Base-by-base conservation (phyloP, 2,888 invertebrate species). In the Ormia ochracea region DNA sequence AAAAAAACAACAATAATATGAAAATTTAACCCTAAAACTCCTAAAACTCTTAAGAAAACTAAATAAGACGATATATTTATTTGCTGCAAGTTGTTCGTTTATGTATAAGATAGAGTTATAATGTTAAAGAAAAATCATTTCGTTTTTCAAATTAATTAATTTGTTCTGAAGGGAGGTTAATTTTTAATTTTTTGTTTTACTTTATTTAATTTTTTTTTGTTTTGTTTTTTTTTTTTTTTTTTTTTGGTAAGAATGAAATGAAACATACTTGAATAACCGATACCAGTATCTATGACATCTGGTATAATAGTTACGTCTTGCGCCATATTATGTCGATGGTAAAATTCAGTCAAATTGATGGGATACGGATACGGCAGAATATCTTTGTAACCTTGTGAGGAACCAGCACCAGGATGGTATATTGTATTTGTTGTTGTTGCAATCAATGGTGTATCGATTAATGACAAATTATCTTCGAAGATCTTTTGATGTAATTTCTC, bases 401-500 rank as follows among this genome's bases (percentile, higher is more conserved):
- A 72, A 43, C 77, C 77, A 54, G 81, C 59, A 54, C 73, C 72
- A 82, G 88, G 86, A 85, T 89, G 89, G 85, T 90, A 86, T 81
- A 87, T 85, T 83, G 86, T 86, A 38, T 82, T 82, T 28, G 82
- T 82, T 73, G 85, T 82, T 78, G 85, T 86, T 76, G 88, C 88
- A 85, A 90, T 88, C 63, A 90, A 84, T 81, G 90, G 90, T 85
- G 90, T 90, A 85, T 90, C 90, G 85, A 90, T 89, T 69, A 89
- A 86, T 85, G 88, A 88, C 87, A 90, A 87, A 87, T 88, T 90
- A 84, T 90, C 90, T 84, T 89, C 90, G 85, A 89, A 89, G 84
- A 90, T 86, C 85, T 86, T 88, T 86, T 89, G 89, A 86, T 89
- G 90, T 84, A 89, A 87, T 85, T 85, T 89, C 83, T 90, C 90